A percentile compares a stretch with the other conserved stretches of the same genome.
Evolutionary conservation across 2,797 vertebrate species (phyloP).

Genomic region (Otolemur crassicaudatus): DNA sequence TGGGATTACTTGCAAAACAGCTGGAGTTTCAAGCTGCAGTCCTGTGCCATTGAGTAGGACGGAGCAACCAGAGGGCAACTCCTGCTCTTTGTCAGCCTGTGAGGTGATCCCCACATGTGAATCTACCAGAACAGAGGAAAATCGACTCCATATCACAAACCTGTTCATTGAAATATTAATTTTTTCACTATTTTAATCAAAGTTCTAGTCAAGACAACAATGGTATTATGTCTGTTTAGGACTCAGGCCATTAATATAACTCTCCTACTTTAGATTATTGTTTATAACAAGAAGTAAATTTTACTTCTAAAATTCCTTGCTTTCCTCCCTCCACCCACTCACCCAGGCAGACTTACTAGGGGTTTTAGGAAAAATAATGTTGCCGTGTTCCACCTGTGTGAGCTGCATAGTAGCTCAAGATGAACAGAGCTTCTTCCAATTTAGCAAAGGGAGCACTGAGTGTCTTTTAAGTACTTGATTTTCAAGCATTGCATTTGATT

Average conservation of each 20-base stretch:
- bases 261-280: not conserved
- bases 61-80: not conserved
- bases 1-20: not conserved
- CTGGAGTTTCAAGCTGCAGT: not conserved
- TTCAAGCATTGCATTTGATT: slow-evolving; percentile 27
- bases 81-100: not conserved
- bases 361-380: slow-evolving; percentile 11
- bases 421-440: not conserved
- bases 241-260: not conserved
- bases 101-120: not conserved
- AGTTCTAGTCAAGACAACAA: not conserved
- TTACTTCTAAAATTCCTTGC: not conserved
- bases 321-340: not conserved
- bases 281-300: slow-evolving; percentile 28
- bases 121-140: not conserved
- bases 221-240: not conserved
- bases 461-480: slow-evolving; percentile 26
- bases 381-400: not conserved
- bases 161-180: not conserved
- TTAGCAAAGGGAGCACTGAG: not conserved
- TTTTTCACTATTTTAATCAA: not conserved
- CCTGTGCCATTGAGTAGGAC: not conserved
- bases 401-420: not conserved
- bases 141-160: not conserved
- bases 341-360: not conserved